phyloP scores from a whole-genome alignment of 1,140 invertebrate genomes.

The Mya arenaria region DNA sequence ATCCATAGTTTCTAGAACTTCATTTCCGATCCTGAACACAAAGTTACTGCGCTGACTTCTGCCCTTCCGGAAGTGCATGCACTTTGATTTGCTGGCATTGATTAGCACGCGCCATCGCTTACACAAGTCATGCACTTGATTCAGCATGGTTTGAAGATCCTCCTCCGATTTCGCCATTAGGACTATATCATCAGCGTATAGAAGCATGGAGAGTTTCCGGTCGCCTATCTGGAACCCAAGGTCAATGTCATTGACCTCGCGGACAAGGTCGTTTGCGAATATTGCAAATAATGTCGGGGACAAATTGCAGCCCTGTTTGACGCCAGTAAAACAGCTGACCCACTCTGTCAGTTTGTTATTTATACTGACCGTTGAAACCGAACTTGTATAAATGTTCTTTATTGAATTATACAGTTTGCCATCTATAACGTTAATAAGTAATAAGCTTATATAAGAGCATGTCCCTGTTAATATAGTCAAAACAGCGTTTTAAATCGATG shows the following conservation, averaged over 20 bases:
- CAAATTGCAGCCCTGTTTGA: conserved; percentile 48
- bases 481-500: conserved; percentile 28
- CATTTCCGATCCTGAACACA: conserved; percentile 3
- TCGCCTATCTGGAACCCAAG: conserved; percentile 30
- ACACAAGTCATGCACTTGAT: conserved; percentile 7
- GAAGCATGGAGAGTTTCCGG: conserved; percentile 6
- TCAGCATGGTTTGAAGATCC: conserved; percentile 19
- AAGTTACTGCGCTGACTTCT: not conserved
- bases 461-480: conserved; percentile 36
- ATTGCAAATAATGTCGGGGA: conserved; percentile 50
- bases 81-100: conserved; percentile 37
- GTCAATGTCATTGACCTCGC: conserved; percentile 31
- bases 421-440: conserved; percentile 36
- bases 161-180: conserved; percentile 5
- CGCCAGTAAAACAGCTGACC: conserved; percentile 37
- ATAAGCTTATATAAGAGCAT: conserved; percentile 34
- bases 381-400: conserved; percentile 17
- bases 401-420: conserved; percentile 45
- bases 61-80: not conserved
- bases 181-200: conserved; percentile 59
- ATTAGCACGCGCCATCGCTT: conserved; percentile 36
- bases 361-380: conserved; percentile 17
- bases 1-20: conserved; percentile 10
- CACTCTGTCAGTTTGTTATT: conserved; percentile 40
- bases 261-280: conserved; percentile 50